Evolutionary conservation across 1,140 invertebrate species (phyloP).

Genomic region (Marisa cornuarietis): DNA sequence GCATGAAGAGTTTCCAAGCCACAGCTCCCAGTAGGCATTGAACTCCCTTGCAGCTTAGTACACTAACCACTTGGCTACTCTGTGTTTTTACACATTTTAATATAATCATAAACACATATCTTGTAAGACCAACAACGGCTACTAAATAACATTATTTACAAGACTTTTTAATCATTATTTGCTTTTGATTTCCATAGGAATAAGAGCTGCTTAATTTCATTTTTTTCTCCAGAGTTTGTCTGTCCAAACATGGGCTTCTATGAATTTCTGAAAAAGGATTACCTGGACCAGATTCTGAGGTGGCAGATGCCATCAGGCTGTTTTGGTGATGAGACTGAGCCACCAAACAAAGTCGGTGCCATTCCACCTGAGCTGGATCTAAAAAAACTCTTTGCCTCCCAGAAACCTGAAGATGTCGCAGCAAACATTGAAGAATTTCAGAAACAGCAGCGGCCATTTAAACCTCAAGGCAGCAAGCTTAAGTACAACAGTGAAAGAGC

Average conservation of each 20-base stretch:
- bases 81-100: too few relatives aligned
- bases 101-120: too few relatives aligned
- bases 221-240: slow-evolving; percentile 51
- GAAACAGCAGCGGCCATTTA: neutral
- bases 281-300: slow-evolving; percentile 48
- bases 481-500: neutral
- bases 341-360: neutral
- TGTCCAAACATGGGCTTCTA: slow-evolving; percentile 57
- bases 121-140: too few relatives aligned
- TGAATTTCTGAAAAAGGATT: slow-evolving; percentile 54
- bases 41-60: too few relatives aligned
- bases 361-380: neutral
- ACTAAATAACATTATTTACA: too few relatives aligned
- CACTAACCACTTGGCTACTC: too few relatives aligned
- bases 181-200: too few relatives aligned
- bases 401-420: slow-evolving; percentile 5
- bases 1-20: too few relatives aligned
- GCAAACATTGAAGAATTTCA: neutral
- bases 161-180: too few relatives aligned
- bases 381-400: neutral
- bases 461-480: slow-evolving; percentile 1
- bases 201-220: too few relatives aligned
- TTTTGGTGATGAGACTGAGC: slow-evolving; percentile 35
- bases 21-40: too few relatives aligned
- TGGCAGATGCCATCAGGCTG: slow-evolving; percentile 57